Base-by-base conservation (phyloP, 2,888 invertebrate species). In the Crioceris asparagi region DNA sequence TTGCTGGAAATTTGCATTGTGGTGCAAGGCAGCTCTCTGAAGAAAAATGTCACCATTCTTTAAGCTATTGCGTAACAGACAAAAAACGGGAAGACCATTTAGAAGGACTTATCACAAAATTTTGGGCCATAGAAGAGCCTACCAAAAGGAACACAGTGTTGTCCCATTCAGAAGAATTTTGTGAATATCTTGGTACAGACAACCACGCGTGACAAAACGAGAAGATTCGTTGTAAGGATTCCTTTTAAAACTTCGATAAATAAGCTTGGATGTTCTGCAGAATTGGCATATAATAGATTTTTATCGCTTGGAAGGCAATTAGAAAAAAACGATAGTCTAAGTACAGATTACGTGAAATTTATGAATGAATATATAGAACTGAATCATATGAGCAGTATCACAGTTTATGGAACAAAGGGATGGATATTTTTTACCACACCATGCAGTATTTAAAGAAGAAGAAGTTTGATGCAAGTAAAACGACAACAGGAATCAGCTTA, bases 401-500 rank as follows among this genome's bases (percentile, higher is more conserved):
- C 14, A 4, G 17, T 18, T 14, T 26, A 26, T 17, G n/a, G 2
- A 16, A 5, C 8, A n/a, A 10, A 17, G n/a, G 3, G 10, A 23
- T 4, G 21, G 10, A n/a, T 25, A 17, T 25, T 32, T 18, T 32
- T 17, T 32, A 17, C 40, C 45, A 12, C 44, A 48, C 18, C 48
- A 48, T 25, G 32, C 38, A 2, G 44, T 48, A 11, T 8, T 44
- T 10, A 42, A 42, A 23, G 26, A 39, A 3, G 27, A 18, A 4
- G 4, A 45, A 42, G 5, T 47, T 45, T 29, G 43, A 46, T 18
- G 42, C 30, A 3, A 25, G 36, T n/a, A 36, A 27, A 31, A 32
- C 35, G 2, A 37, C 25, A 17, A 33, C 33, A 6, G 46, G 46
- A 4, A 8, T 26, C 6, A 36, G 39, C 4, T 30, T 46, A 10